Conservation (phyloP, 2,113 vertebrate genomes). For the Leptobrachium ailaonicum region DNA sequence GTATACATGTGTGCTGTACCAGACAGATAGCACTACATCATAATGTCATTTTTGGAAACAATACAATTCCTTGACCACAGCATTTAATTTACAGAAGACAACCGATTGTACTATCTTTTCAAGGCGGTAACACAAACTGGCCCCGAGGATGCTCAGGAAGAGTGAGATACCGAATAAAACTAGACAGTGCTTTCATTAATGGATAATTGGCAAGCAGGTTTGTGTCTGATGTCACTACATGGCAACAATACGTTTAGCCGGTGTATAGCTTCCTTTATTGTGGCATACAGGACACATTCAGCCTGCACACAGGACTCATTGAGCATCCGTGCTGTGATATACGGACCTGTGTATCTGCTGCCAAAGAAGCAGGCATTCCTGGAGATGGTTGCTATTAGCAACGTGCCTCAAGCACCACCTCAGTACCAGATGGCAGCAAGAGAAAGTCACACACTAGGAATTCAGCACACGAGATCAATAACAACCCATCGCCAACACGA, state of each 20-base stretch:
- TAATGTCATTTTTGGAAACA: neutral
- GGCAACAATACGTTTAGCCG: constrained; percentile 16
- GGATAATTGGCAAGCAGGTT: constrained; percentile 11
- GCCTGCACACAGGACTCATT: constrained; percentile 22
- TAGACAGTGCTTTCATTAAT: constrained; percentile 5
- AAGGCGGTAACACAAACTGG: neutral
- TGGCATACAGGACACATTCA: constrained; percentile 33
- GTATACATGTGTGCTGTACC: neutral
- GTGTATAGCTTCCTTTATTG: constrained; percentile 4
- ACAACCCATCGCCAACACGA: constrained; percentile 53
- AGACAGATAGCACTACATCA: neutral
- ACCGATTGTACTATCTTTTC: neutral
- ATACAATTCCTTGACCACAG: neutral
- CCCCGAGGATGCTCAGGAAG: neutral
- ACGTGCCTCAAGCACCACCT: constrained; percentile 70
- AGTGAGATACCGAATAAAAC: neutral
- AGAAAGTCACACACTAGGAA: constrained; percentile 55
- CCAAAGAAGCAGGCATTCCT: constrained; percentile 68
- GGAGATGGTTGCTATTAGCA: constrained; percentile 80
- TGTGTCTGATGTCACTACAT: constrained; percentile 15
- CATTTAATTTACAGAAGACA: neutral
- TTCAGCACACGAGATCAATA: constrained; percentile 47
- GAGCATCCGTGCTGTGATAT: constrained; percentile 41
- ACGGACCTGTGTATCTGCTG: constrained; percentile 51
- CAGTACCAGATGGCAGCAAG: constrained; percentile 59